A percentile compares a stretch with the other conserved stretches of the same genome.
These are phyloP conservation scores for Palythoa heliodiscus DNA, from an alignment of 92 coral and sea anemone genomes.

Conservation along the genomic window DNA sequence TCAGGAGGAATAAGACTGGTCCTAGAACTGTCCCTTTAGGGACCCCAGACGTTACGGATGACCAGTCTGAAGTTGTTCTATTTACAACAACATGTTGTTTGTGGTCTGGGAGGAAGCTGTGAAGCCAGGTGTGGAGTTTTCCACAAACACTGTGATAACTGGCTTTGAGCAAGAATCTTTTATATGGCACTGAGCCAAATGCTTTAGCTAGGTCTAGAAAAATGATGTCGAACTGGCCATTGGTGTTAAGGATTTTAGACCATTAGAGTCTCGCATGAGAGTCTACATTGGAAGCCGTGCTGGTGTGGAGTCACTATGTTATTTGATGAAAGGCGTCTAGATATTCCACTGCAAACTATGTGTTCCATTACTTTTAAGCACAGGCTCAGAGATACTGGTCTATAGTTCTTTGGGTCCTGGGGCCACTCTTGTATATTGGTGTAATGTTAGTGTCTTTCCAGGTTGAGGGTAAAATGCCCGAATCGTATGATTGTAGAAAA, in stretches of 20 bases:
- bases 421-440: too few species aligned
- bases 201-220: conserved; percentile 29
- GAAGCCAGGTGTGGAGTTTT: too few species aligned
- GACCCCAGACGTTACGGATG: conserved; percentile 33
- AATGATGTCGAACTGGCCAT: conserved; percentile 31
- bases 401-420: conserved; percentile 15
- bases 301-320: conserved; percentile 13
- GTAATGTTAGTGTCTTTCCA: too few species aligned
- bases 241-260: conserved; percentile 37
- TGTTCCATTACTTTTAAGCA: neutral
- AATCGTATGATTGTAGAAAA: conserved; percentile 31
- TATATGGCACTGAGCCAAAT: conserved; percentile 19
- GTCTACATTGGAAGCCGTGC: conserved; percentile 20
- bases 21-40: conserved; percentile 49
- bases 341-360: too few species aligned
- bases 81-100: conserved; percentile 44
- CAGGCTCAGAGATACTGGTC: conserved; percentile 1
- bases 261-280: conserved; percentile 47
- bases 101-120: conserved; percentile 16
- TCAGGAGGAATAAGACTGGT: conserved; percentile 41
- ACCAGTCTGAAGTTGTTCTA: too few species aligned
- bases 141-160: conserved; percentile 45
- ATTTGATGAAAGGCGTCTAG: conserved; percentile 6
- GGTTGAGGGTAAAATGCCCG: neutral
- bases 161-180: too few species aligned